These are phyloP conservation scores for Indri indri DNA, from an alignment of 2,113 vertebrate species.

Conservation along the genomic window DNA sequence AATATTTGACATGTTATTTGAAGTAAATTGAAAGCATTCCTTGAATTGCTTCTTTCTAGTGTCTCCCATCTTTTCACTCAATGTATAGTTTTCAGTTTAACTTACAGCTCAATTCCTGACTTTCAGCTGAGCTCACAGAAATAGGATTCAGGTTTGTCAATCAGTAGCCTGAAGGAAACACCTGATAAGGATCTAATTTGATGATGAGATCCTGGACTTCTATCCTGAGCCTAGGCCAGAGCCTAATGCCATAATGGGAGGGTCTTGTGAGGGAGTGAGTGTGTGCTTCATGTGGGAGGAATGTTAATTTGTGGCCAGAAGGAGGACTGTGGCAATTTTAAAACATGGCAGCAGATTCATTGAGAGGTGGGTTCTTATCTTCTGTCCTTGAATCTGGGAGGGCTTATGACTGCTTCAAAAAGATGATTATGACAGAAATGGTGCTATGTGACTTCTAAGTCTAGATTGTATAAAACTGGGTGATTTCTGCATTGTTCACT, in stretches of 20 bases:
- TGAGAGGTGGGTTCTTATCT: not conserved
- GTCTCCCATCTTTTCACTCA: not conserved
- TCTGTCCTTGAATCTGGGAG: not conserved
- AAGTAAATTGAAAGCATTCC: slow-evolving; percentile 42
- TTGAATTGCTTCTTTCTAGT: slow-evolving; percentile 16
- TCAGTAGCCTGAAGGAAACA: not conserved
- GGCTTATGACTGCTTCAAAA: not conserved
- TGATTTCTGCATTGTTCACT: not conserved
- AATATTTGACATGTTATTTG: slow-evolving; percentile 20
- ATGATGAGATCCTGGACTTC: not conserved
- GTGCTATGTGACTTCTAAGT: not conserved
- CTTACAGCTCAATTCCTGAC: not conserved
- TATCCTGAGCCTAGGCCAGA: not conserved
- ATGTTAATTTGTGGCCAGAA: not conserved
- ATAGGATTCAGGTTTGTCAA: not conserved
- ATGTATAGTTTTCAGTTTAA: not conserved
- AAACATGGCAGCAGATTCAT: not conserved
- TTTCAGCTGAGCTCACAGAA: not conserved
- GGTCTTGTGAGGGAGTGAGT: not conserved
- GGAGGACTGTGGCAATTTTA: not conserved
- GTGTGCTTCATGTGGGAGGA: not conserved
- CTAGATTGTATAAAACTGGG: fast-evolving
- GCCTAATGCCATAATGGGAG: too few species aligned
- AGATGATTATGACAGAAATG: not conserved
- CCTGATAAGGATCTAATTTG: not conserved